Evolutionary conservation across 2,797 vertebrate species (phyloP).

Genomic region (Crypturellus tataupa): DNA sequence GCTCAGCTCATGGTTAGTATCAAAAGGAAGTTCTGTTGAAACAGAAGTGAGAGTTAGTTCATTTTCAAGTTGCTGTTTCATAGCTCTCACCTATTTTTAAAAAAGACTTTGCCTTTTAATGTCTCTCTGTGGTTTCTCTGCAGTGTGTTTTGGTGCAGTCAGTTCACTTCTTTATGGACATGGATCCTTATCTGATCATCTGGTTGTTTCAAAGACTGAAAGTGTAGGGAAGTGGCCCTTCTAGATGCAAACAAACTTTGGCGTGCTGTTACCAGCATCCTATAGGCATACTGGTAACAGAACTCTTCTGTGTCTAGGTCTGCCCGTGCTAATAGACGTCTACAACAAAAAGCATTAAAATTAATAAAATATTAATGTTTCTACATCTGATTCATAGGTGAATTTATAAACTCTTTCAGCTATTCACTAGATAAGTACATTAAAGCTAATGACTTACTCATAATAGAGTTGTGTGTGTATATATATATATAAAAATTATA

Average conservation of each 20-base stretch:
- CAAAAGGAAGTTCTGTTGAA: neutral
- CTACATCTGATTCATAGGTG: neutral
- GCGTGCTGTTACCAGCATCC: neutral
- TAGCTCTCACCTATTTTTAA: neutral
- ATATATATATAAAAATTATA: too few relatives aligned
- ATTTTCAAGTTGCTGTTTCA: neutral
- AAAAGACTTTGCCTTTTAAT: neutral
- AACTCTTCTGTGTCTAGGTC: neutral
- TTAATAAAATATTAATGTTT: neutral
- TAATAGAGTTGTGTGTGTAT: neutral
- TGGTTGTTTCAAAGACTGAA: neutral
- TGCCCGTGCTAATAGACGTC: neutral
- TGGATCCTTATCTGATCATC: neutral
- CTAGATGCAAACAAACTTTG: neutral
- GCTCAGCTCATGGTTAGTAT: neutral
- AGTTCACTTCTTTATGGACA: neutral
- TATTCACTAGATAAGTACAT: neutral
- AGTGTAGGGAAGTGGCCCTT: neutral
- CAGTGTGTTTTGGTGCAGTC: neutral
- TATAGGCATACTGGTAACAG: neutral
- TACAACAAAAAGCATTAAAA: neutral
- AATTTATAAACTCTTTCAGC: neutral
- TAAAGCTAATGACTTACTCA: neutral
- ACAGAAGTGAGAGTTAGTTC: neutral
- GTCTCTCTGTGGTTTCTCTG: neutral